Evolutionary conservation across 2,113 vertebrate species (phyloP).

Genomic region (Hirundichthys speculiger): DNA sequence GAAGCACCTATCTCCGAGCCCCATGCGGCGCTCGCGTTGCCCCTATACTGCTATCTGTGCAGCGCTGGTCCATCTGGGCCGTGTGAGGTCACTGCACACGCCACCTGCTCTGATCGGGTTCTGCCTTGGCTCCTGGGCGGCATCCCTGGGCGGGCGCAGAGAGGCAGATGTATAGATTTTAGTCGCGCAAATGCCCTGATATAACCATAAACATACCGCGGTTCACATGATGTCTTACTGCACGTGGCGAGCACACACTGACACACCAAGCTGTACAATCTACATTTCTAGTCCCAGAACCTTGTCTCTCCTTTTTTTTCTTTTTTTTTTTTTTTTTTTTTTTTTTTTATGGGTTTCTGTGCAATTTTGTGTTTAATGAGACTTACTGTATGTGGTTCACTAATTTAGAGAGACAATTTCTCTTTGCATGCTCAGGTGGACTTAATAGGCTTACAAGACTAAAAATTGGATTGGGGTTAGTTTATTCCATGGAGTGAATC

Average conservation of each 20-base stretch:
- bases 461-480: conserved; percentile 50
- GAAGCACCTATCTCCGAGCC: conserved; percentile 36
- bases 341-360: conserved; percentile 61
- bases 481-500: conserved; percentile 53
- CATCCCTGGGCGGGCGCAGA: conserved; percentile 44
- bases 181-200: conserved; percentile 50
- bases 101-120: conserved; percentile 73
- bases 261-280: conserved; percentile 29
- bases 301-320: no score
- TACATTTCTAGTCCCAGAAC: conserved; percentile 28
- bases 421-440: conserved; percentile 64
- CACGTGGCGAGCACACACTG: neutral
- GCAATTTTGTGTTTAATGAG: conserved; percentile 73
- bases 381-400: conserved; percentile 62
- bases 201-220: conserved; percentile 31
- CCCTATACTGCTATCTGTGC: conserved; percentile 50
- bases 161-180: conserved; percentile 74
- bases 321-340: no score
- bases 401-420: conserved; percentile 71
- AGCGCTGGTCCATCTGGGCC: conserved; percentile 73
- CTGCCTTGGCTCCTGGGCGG: conserved; percentile 58
- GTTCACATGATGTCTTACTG: conserved; percentile 10
- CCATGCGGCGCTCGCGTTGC: conserved; percentile 47
- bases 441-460: conserved; percentile 61
- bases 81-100: conserved; percentile 76